Base-by-base conservation (phyloP, 2,888 invertebrate species). In the Pantelozetes paolii region DNA sequence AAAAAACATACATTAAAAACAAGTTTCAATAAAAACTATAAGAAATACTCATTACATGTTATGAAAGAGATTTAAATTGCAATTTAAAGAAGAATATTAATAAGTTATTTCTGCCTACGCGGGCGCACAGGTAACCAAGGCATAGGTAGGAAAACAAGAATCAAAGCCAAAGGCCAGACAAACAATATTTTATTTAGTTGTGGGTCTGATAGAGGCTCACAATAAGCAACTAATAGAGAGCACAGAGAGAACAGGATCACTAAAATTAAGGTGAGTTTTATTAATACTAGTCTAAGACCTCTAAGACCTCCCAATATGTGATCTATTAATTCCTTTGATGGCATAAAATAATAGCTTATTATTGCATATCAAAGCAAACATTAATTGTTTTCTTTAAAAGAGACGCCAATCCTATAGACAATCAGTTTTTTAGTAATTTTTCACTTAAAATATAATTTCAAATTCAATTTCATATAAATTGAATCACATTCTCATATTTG, bases 281-380 rank as follows among this genome's bases (percentile, higher is more conserved):
- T 62, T 18, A 62, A 62, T 62, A n/a, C n/a, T 62, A 62, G n/a
- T n/a, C n/a, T n/a, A n/a, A n/a, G n/a, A n/a, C n/a, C n/a, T n/a
- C n/a, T n/a, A n/a, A n/a, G 62, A 62, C 62, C 62, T 62, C 62
- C 62, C 62, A 62, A 62, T 18, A 62, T 62, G 32, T 62, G 62
- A 30, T 62, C 62, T 32, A 32, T 62, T 62, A 32, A 62, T 62
- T 36, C 18, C 32, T 62, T 62, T 32, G 1, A 11, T 26, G 5
- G 23, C n/a, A n/a, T n/a, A n/a, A n/a, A 13, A 59, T 5, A 32
- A 20, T 5, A 32, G 3, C 32, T 26, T 28, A 8, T 28, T 62
- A n/a, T 23, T 23, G 18, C 32, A 23, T 18, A 54, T 20, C 23
- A n/a, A 23, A 23, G 11, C 59, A 59, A 59, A 62, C 3, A 23